Evolutionary conservation across 1,140 invertebrate genomes (phyloP), one percentile per base, ranked within the genome.

Genomic region (Lithobius niger): DNA sequence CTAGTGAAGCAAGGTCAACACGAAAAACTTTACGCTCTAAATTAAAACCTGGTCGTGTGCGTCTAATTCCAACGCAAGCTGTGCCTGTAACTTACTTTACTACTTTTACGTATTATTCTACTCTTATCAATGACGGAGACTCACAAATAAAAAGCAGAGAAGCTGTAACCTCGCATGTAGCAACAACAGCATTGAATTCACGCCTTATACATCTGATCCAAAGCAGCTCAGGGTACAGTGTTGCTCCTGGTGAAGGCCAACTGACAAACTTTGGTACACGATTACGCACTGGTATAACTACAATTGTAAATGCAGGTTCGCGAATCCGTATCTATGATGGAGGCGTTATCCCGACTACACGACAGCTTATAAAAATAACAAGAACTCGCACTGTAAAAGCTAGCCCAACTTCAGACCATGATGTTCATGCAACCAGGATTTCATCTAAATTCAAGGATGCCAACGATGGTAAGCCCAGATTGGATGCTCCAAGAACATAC

Each of bases 71-170:
- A 27, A 50, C 48, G 16, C 4, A 27, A 4, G 2, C 52, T 25
- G 26, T 40, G 3, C n/a, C 51, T 3, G 28, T 40, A 40, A 52
- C 27, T n/a, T 52, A 54, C 25, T 88, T 78, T 58, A 92, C 88
- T 15, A 94, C 88, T 0, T 91, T 88, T 61, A 92, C 88, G 0
- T 91, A 89, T 65, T 91, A 86, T 62, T 91, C 88, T 31, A 91
- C 88, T 0, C 82, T 89, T 56, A 87, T 86, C 63, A 83, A 82
- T 4, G 83, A 87, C 59, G 84, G 82, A n/a, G 59, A 60, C 15
- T 59, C 64, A 22, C 56, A 61, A 21, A 49, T 64, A 2, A 56
- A 36, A 25, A 52, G 36, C 22, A 55, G 54, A 27, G 52, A 54
- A 44, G 52, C 52, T 13, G 52, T 54, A 16, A 31, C 52, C 6